Base-by-base conservation (phyloP, 2,113 vertebrate species). In the Thermophis baileyi region DNA sequence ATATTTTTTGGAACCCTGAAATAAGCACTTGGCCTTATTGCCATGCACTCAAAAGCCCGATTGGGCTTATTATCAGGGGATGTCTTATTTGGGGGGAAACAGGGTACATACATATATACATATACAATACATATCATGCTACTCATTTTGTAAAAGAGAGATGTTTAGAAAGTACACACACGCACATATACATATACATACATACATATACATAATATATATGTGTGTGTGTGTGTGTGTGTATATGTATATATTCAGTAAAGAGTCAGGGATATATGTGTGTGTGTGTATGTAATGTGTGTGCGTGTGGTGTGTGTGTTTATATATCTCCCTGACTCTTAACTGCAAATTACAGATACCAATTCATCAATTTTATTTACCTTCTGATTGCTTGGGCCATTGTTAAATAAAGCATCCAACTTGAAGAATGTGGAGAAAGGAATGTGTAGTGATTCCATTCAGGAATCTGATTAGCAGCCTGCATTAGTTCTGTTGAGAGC, bases 371-470 rank as follows among this genome's bases (percentile, higher is more conserved):
- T 95, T 94, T 96, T 93, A 93, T 0, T 57, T 95, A 96, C 96
- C 97, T 95, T 96, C 96, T 97, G 95, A 93, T 94, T 92, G 95
- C 95, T 96, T 96, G 96, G 96, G 94, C 95, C 95, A 89, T 93
- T 60, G 93, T 91, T 94, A 91, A 96, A 95, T 88, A 93, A 91
- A 95, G 95, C 96, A 96, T 97, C 97, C 97, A 97, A 97, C 96
- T 97, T 98, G 97, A 97, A 97, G 98, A 98, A 98, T 97, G 98
- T 97, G 96, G 98, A 98, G 98, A 98, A 98, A 98, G 98, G 98
- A 98, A 97, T 98, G 55, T 98, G 96, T 97, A 98, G 98, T 98
- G 98, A 99, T 99, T 99, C 99, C 98, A 94, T 99, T 98, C 96
- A 97, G 98, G 99, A 98, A 99, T 99, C 98, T 98, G 95, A 97